Evolutionary conservation across 2,113 vertebrate genomes (phyloP).

Genomic region (Aldabrachelys gigantea): DNA sequence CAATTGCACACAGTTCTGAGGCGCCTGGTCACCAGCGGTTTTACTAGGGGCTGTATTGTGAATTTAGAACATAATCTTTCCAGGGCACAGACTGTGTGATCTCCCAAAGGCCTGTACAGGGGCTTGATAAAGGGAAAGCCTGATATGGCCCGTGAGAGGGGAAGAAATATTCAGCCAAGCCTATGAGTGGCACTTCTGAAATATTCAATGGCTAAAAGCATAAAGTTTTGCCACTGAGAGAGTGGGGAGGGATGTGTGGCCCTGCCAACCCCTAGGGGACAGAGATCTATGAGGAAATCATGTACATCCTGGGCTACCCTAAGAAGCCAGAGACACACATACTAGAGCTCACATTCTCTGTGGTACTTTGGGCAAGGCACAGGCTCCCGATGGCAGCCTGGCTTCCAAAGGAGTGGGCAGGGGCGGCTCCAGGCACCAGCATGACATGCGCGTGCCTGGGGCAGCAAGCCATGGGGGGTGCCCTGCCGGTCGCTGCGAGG

Average conservation of each 20-base stretch:
- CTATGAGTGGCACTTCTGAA: background rate
- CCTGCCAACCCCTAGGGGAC: background rate
- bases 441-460: no score
- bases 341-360: background rate
- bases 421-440: no score
- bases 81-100: background rate
- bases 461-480: no score
- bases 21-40: background rate
- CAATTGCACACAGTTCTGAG: no score
- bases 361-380: background rate
- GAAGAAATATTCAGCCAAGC: background rate
- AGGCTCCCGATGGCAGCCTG: background rate
- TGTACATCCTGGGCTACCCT: background rate
- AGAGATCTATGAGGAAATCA: constrained; percentile 36
- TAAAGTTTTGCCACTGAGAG: background rate
- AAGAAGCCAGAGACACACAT: background rate
- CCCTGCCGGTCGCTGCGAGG: no score
- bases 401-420: background rate
- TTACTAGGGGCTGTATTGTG: background rate
- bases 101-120: background rate
- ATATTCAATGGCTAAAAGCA: background rate
- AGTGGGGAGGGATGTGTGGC: background rate
- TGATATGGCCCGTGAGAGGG: fast-evolving
- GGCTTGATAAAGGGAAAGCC: background rate
- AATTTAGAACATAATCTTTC: background rate